These are phyloP conservation scores for Chymomyza costata DNA, from an alignment of 1,140 invertebrate genomes.

Conservation along the genomic window DNA sequence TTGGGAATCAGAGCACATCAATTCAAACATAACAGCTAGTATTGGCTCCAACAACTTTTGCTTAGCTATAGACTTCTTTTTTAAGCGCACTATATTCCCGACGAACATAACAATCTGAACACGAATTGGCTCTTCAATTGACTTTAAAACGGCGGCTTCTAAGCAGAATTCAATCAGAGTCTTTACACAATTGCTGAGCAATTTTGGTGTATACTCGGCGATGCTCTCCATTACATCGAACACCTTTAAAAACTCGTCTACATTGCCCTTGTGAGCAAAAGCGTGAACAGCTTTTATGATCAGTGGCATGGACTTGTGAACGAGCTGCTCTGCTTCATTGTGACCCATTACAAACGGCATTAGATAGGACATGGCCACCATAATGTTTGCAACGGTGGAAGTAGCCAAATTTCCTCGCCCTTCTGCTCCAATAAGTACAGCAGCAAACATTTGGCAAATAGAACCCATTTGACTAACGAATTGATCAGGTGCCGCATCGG, in stretches of 20 bases:
- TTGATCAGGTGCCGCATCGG: constrained; percentile 67
- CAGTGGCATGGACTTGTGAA: constrained; percentile 80
- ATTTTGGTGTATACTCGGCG: constrained; percentile 80
- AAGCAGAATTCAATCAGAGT: constrained; percentile 82
- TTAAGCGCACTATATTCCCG: constrained; percentile 80
- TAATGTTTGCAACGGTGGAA: constrained; percentile 55
- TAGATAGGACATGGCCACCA: constrained; percentile 52
- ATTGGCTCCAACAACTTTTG: constrained; percentile 85
- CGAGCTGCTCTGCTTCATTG: constrained; percentile 75
- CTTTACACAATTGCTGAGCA: constrained; percentile 82
- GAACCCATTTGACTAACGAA: constrained; percentile 64
- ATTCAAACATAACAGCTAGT: constrained; percentile 80
- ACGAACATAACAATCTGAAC: constrained; percentile 83
- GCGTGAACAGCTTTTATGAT: constrained; percentile 79
- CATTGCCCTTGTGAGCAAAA: constrained; percentile 78
- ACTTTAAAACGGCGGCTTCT: constrained; percentile 78
- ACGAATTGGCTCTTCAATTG: constrained; percentile 79
- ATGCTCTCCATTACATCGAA: constrained; percentile 86
- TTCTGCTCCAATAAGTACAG: constrained; percentile 45
- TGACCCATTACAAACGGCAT: constrained; percentile 61
- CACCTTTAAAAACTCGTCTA: constrained; percentile 78
- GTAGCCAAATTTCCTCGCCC: constrained; percentile 47
- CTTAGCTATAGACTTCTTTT: constrained; percentile 86
- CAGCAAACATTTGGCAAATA: constrained; percentile 55
- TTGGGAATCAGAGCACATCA: constrained; percentile 80